Conservation (phyloP, 2,888 invertebrate genomes). For the Pandemis heparana region DNA sequence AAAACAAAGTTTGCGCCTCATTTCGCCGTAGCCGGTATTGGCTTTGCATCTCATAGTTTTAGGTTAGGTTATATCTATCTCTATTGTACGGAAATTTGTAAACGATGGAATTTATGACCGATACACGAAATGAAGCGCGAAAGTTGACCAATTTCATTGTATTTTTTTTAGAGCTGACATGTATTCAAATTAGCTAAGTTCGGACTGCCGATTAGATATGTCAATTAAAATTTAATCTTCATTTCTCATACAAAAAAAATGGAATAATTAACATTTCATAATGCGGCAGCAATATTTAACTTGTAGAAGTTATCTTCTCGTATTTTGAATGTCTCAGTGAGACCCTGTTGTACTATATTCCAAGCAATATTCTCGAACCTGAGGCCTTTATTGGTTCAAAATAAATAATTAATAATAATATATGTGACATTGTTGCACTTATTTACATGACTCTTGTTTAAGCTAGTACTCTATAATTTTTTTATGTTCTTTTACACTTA, state of each 20-base stretch:
- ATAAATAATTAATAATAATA: not conserved
- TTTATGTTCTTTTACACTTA: conserved; percentile 18
- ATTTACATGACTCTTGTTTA: conserved; percentile 19
- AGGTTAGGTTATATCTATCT: not conserved
- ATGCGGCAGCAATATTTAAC: not conserved
- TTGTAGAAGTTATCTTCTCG: not conserved
- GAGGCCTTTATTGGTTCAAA: not conserved
- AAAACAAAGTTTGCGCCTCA: not conserved
- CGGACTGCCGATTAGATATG: not conserved
- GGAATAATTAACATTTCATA: not conserved
- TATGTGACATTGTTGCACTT: conserved; percentile 4
- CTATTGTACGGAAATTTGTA: not conserved
- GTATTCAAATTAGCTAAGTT: not conserved
- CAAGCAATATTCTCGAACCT: not conserved
- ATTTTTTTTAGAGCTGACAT: not conserved
- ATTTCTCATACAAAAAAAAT: not conserved
- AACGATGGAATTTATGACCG: not conserved
- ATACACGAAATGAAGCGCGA: not conserved
- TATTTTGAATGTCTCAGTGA: not conserved
- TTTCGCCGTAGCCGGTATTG: not conserved
- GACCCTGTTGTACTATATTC: not conserved
- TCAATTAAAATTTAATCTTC: not conserved
- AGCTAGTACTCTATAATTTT: conserved; percentile 19
- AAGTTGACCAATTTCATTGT: not conserved
- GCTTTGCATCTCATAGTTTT: not conserved